Conservation (phyloP, 2,888 invertebrate species). For the Cheilosia variabilis region DNA sequence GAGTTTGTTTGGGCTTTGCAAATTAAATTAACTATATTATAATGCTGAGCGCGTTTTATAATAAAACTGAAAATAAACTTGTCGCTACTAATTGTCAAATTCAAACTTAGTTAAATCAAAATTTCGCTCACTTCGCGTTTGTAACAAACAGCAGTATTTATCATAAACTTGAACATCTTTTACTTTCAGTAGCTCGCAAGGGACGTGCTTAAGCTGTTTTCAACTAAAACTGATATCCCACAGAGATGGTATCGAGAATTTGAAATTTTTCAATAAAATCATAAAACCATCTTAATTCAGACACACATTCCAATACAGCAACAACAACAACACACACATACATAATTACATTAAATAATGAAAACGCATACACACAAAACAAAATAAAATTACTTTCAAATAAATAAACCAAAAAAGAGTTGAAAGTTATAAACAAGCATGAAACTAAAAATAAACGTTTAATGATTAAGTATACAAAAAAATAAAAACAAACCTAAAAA, state of each 20-base stretch:
- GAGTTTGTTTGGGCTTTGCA: too few relatives aligned
- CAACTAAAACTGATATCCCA: slow-evolving; percentile 73
- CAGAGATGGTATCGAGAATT: slow-evolving; percentile 47
- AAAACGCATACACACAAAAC: slow-evolving; percentile 58
- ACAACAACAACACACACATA: slow-evolving; percentile 70
- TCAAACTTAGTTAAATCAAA: too few relatives aligned
- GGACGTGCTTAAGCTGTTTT: slow-evolving; percentile 82
- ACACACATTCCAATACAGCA: slow-evolving; percentile 77
- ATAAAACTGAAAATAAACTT: too few relatives aligned
- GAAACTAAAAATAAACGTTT: slow-evolving; percentile 77
- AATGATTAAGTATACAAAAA: slow-evolving; percentile 56
- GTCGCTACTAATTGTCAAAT: too few relatives aligned
- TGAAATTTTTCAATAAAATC: slow-evolving; percentile 20
- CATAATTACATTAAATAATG: slow-evolving; percentile 73
- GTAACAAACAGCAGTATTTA: too few relatives aligned
- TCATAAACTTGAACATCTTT: not conserved
- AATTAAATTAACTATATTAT: too few relatives aligned
- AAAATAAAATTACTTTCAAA: slow-evolving; percentile 37
- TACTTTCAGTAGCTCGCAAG: slow-evolving; percentile 81
- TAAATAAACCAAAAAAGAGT: slow-evolving; percentile 45
- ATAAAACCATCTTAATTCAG: slow-evolving; percentile 43
- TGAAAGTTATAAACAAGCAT: slow-evolving; percentile 51
- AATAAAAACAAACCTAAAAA: slow-evolving; percentile 53
- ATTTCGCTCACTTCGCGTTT: too few relatives aligned
- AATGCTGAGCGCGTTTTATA: too few relatives aligned